Evolutionary conservation across 2,113 vertebrate species (phyloP).

Genomic region (Centropristis striata): DNA sequence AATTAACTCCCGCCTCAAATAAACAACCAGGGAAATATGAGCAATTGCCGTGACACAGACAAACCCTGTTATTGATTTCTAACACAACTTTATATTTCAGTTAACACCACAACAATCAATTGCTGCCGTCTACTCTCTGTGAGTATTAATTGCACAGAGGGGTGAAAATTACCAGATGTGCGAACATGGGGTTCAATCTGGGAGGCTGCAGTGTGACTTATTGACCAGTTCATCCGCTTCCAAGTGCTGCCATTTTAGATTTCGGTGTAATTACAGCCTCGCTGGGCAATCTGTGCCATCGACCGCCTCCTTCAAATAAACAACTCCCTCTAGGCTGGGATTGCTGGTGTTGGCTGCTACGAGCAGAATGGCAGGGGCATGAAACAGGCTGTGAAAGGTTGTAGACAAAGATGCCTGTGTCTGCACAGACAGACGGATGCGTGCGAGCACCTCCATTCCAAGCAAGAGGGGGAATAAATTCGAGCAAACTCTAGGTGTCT

Average conservation of each 20-base stretch:
- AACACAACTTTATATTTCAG: slow-evolving; percentile 66
- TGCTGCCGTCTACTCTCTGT: slow-evolving; percentile 78
- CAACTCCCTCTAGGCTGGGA: slow-evolving; percentile 64
- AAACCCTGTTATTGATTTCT: slow-evolving; percentile 52
- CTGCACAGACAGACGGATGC: slow-evolving; percentile 35
- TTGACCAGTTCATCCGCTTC: slow-evolving; percentile 78
- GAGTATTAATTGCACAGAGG: slow-evolving; percentile 77
- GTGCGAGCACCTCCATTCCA: not conserved
- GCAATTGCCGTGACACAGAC: slow-evolving; percentile 27
- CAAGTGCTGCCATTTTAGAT: slow-evolving; percentile 84
- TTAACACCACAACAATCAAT: slow-evolving; percentile 87
- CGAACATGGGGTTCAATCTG: slow-evolving; percentile 67
- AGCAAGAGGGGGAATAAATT: slow-evolving; percentile 21
- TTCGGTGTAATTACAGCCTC: slow-evolving; percentile 88
- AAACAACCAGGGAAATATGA: slow-evolving; percentile 42
- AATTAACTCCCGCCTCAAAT: slow-evolving; percentile 34
- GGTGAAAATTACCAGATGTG: slow-evolving; percentile 75
- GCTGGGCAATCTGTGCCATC: slow-evolving; percentile 75
- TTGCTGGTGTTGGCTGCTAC: slow-evolving; percentile 38
- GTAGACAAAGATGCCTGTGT: slow-evolving; percentile 43
- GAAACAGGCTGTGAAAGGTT: slow-evolving; percentile 55
- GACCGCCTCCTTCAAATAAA: slow-evolving; percentile 73
- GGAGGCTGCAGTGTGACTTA: slow-evolving; percentile 72
- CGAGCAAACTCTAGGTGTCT: not conserved
- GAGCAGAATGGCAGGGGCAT: slow-evolving; percentile 23